Conservation (phyloP, 2,113 vertebrate species). For the Callipepla squamata region DNA sequence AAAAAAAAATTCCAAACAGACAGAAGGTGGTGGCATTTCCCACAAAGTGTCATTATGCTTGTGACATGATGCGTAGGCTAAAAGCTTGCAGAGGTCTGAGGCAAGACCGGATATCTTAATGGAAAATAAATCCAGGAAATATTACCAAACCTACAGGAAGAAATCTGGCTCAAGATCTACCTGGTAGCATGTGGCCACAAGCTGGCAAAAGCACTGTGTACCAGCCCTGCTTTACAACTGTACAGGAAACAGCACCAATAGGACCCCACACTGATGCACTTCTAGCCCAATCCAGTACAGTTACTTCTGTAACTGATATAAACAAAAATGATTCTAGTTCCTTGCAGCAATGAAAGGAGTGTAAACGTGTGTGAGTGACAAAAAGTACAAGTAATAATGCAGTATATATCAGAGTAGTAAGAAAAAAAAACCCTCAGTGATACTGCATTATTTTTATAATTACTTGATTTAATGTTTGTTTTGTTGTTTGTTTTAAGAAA, state of each 20-base stretch:
- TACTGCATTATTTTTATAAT: neutral
- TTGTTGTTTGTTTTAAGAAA: neutral
- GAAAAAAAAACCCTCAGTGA: neutral
- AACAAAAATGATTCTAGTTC: neutral
- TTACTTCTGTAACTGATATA: neutral
- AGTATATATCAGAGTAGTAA: neutral
- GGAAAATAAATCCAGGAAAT: neutral
- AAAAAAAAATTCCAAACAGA: neutral
- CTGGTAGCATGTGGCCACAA: neutral
- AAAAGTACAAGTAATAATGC: neutral
- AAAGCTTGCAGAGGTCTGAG: neutral
- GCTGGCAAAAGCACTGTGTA: neutral
- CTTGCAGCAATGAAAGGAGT: neutral
- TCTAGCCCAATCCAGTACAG: neutral
- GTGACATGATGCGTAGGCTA: neutral
- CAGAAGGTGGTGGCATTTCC: neutral
- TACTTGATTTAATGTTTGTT: neutral
- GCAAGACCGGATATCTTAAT: rapidly evolving
- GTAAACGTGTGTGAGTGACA: neutral
- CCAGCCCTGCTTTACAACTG: neutral
- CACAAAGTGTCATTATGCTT: neutral
- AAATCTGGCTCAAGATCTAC: slow-evolving; percentile 2
- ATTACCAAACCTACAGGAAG: neutral
- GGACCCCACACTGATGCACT: neutral
- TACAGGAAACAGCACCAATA: neutral